Evolutionary conservation across 2,113 vertebrate species (phyloP).

Genomic region (Cololabis saira): DNA sequence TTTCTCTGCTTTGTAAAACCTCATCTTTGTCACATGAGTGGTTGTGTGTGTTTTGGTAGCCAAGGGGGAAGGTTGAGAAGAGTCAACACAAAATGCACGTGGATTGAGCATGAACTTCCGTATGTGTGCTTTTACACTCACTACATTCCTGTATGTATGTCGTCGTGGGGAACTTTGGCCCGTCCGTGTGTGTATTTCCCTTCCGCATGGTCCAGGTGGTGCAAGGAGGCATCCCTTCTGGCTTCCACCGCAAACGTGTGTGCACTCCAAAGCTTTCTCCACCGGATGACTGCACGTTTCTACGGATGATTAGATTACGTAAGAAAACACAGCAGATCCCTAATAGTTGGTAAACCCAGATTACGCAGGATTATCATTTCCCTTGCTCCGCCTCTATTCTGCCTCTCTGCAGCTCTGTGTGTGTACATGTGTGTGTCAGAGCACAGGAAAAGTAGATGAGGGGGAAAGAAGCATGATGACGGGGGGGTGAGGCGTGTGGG

Average conservation of each 20-base stretch:
- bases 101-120: conserved; percentile 24
- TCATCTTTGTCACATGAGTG: not conserved
- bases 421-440: conserved; percentile 19
- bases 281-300: conserved; percentile 72
- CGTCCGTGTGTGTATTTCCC: conserved; percentile 24
- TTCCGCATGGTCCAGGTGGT: conserved; percentile 61
- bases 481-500: conserved; percentile 30
- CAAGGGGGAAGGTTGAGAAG: not conserved
- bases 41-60: conserved; percentile 23
- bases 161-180: conserved; percentile 25
- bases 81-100: conserved; percentile 1
- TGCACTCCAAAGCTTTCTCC: conserved; percentile 28
- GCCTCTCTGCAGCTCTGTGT: conserved; percentile 20
- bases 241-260: conserved; percentile 40
- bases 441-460: conserved; percentile 35
- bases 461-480: conserved; percentile 39
- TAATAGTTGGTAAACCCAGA: conserved; percentile 86
- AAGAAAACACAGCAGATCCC: conserved; percentile 76
- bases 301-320: conserved; percentile 78
- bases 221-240: conserved; percentile 53
- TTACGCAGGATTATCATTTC: conserved; percentile 81
- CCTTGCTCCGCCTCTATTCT: conserved; percentile 62
- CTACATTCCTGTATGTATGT: conserved; percentile 28
- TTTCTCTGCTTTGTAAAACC: conserved; percentile 4
- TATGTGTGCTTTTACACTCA: conserved; percentile 40